Evolutionary conservation across 2,888 invertebrate species (phyloP), one percentile per base, ranked within the genome.

Genomic region (Pseudanteris insignis): DNA sequence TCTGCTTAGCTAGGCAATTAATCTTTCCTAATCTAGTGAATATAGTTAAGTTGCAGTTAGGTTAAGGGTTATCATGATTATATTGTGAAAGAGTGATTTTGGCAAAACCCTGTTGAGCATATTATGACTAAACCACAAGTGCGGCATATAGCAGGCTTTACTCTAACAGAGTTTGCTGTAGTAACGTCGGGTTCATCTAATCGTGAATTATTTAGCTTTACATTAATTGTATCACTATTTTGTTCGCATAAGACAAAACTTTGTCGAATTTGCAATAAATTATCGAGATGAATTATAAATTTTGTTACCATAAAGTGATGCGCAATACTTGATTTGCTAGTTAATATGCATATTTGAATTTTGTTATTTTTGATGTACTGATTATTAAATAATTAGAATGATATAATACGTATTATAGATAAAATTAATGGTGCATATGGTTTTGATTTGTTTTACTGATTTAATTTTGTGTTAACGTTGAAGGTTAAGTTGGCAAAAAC

Each of bases 81-180:
- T 57, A 43, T 37, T 36, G 37, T 11, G 48, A 48, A 57, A 43
- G 57, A 57, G 57, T 57, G 48, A 48, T 57, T 43, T 47, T 13
- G 25, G 57, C 30, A 34, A 37, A 57, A 48, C 18, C 43, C 48
- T 57, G 41, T 28, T 57, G 48, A 37, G 48, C 57, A 57, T 48
- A 43, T 43, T 41, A 57, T 57, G 38, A 48, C 41, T 48, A 57
- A 57, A 57, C 57, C 57, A 57, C 57, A 57, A 34, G 46, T 57
- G 57, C 43, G 57, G 57, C 43, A 57, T 48, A 57, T 47, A 41
- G 29, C 47, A 25, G 25, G 47, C 47, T 55, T 46, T 18, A 47
- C 30, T 41, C 34, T 25, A 47, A 40, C 47, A 13, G 30, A 55
- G 41, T 47, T 47, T 41, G 15, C 8, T 13, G 28, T 36, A 24